Base-by-base conservation (phyloP, 2,797 vertebrate species). In the Falco concolor region DNA sequence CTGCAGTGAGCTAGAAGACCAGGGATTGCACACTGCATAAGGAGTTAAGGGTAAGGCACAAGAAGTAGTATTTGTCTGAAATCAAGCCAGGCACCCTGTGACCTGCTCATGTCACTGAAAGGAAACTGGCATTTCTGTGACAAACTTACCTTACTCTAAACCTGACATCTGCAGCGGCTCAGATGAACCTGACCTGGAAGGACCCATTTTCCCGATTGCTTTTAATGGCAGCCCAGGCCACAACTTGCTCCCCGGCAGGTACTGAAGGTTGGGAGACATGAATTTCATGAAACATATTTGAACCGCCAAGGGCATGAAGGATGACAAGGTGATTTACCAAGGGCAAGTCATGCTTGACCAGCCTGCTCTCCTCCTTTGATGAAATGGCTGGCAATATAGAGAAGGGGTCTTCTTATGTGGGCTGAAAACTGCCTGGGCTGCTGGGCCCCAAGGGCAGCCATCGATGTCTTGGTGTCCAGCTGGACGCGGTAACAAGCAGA, bases 51-150 rank as follows among this genome's bases (percentile, higher is more conserved):
- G 16, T 17, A 11, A 20, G 54, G 45, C 28, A 27, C 4, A 10
- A 38, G 44, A 63, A 38, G 22, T 34, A n/a, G 65, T 60, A 57
- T 68, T 61, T 38, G 12, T 72, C 52, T 40, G 45, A 21, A 32
- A 0, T 12, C 3, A 0, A 12, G 30, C n/a, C 47, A 34, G 25
- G 32, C 54, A 10, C 45, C 25, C 52, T 47, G 8, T 2, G 4
- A 28, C 28, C 59, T 88, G 44, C 49, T 68, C 20, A 5, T 18
- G 8, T 13, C 32, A 30, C 1, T 34, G 49, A 57, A 72, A 52
- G 53, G 49, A 73, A 92, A 32, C 6, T 2, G 32, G 34, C 49
- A 10, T 42, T 81, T 81, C 69, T 65, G 25, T 14, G 42, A 34
- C 45, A 75, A 42, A 34, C 57, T 42, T 45, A 38, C 76, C 44